Evolutionary conservation across 2,797 vertebrate species (phyloP).

Genomic region (Hypotaenidia okinawae): DNA sequence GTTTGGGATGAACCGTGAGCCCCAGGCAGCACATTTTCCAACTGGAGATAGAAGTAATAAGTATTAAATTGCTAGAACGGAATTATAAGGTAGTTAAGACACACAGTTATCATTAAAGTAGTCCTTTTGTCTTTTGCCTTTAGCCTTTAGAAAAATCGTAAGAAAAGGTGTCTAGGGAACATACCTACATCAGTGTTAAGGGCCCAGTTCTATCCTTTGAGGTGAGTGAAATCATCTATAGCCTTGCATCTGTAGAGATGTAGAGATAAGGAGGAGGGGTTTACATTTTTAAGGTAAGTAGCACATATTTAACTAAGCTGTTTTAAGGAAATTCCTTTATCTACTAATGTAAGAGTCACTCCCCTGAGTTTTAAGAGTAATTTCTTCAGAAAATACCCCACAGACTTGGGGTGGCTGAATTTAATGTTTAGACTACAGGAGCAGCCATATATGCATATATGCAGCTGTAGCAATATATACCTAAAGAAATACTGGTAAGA

Average conservation of each 20-base stretch:
- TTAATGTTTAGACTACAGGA: not conserved
- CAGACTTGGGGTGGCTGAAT: not conserved
- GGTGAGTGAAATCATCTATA: not conserved
- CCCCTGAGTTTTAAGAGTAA: not conserved
- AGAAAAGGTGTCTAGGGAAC: not conserved
- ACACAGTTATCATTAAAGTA: not conserved
- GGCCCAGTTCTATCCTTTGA: not conserved
- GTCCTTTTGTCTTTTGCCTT: not conserved
- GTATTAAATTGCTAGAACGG: not conserved
- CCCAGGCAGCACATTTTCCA: constrained; percentile 28
- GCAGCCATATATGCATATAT: not conserved
- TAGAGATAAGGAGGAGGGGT: not conserved
- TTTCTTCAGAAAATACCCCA: not conserved
- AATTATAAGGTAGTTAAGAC: constrained; percentile 30
- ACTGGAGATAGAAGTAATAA: not conserved
- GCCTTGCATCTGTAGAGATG: not conserved
- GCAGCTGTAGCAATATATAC: not conserved
- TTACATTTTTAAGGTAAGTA: not conserved
- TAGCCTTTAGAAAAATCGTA: not conserved
- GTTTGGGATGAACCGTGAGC: not conserved
- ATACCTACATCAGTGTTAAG: not conserved
- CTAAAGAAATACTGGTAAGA: not conserved
- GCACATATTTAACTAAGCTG: not conserved
- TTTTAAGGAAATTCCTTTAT: not conserved
- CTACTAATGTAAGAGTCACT: not conserved